These are phyloP conservation scores for Cebus imitator DNA, from an alignment of 2,113 vertebrate genomes.

Conservation along the genomic window DNA sequence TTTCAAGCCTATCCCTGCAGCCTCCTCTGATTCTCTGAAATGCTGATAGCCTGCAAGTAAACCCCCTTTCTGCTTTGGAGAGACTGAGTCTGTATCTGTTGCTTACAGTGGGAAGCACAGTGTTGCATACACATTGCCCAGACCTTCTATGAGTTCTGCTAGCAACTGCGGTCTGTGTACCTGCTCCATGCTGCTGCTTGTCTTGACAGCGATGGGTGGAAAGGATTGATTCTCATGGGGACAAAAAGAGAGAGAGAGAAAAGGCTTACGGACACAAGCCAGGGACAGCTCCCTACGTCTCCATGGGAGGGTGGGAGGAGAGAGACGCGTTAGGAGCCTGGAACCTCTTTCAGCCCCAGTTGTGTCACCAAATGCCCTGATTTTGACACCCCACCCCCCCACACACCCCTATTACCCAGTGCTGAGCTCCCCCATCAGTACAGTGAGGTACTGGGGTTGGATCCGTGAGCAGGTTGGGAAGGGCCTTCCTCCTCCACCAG, in stretches of 20 bases:
- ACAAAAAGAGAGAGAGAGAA: not conserved
- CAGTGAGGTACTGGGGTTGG: not conserved
- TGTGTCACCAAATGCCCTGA: not conserved
- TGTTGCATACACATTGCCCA: fast-evolving
- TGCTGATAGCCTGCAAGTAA: not conserved
- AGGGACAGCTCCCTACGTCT: not conserved
- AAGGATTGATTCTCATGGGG: not conserved
- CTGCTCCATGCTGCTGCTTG: not conserved
- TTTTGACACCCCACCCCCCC: not conserved
- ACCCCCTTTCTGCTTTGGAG: not conserved
- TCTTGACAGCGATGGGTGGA: not conserved
- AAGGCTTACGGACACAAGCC: not conserved
- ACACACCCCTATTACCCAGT: too few species aligned
- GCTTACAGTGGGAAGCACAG: not conserved
- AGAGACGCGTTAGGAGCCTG: not conserved
- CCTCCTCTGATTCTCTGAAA: not conserved
- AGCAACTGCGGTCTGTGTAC: too few species aligned
- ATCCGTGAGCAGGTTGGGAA: too few species aligned
- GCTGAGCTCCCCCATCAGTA: too few species aligned
- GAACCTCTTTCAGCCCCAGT: not conserved
- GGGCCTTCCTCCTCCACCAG: not conserved
- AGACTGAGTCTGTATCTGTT: not conserved
- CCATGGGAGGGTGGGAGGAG: not conserved
- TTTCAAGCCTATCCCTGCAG: not conserved
- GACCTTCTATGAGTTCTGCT: not conserved